Conservation (phyloP, 2,113 vertebrate genomes). For the Tympanuchus pallidicinctus region DNA sequence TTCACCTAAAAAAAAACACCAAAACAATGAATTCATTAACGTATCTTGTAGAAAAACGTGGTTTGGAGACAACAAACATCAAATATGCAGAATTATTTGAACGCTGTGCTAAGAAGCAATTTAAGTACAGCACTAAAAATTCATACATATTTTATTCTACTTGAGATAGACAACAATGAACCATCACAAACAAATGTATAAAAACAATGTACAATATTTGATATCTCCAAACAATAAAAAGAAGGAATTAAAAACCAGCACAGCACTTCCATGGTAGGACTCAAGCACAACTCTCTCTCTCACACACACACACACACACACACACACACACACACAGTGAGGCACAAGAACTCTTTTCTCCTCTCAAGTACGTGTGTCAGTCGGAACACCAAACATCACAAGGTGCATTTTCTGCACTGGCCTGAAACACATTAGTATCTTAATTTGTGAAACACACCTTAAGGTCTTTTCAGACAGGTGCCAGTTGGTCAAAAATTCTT, state of each 20-base stretch:
- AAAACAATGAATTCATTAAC: background rate
- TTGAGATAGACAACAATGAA: background rate
- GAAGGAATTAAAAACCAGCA: background rate
- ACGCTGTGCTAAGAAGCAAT: background rate
- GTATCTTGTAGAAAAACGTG: background rate
- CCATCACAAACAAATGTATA: background rate
- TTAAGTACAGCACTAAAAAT: background rate
- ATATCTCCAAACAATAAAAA: background rate
- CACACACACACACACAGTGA: background rate
- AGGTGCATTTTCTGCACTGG: accelerated
- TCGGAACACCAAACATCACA: background rate
- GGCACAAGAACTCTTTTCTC: background rate
- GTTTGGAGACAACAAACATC: background rate
- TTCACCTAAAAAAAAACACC: constrained; percentile 82
- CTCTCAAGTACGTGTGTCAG: background rate
- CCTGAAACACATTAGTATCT: background rate
- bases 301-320: too few relatives aligned
- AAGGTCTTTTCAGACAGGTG: background rate
- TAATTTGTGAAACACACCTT: background rate
- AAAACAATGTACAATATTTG: background rate
- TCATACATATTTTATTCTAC: background rate
- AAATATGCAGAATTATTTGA: background rate
- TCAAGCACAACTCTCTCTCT: background rate
- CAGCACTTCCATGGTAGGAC: too few relatives aligned
- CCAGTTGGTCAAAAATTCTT: background rate